Base-by-base conservation (phyloP, 1,140 invertebrate genomes). In the Sipha flava region DNA sequence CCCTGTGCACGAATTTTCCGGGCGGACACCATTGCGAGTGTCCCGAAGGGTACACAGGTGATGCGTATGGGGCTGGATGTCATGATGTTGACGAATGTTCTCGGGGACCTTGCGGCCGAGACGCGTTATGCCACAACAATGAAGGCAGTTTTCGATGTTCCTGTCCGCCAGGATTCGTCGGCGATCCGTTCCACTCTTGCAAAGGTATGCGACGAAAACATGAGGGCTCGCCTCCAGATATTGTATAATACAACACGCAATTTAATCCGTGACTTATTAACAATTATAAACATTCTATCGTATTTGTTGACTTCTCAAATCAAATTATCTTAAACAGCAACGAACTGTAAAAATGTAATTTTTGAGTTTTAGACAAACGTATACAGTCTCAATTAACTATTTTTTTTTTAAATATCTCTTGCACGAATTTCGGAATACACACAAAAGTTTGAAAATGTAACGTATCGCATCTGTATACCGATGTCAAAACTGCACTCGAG, bases 21-120 rank as follows among this genome's bases (percentile, higher is more conserved):
- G 95, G 94, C 79, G 90, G 90, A 49, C 90, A 92, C 86, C 89
- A 89, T 83, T 97, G 95, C 87, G 89, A 91, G 82, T 97, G 95
- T 85, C 92, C 92, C 37, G 85, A 88, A 52, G 95, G 95, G 64
- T 93, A 89, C 84, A 89, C 91, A 31, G 93, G 93, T 29, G 92
- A 94, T 83, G 88, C 90, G 40, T 84, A 85, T 64, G 81, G 82
- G 12, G 86, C 86, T n/a, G 91, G 91, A 72, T 94, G 91, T 82
- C 82, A 83, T 21, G 92, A 93, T 84, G 84, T 89, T 18, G 88
- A 94, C 84, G 92, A 94, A 84, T 94, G 92, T 82, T 84, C 88
- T 18, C 86, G 88, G 80, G 86, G 85, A 80, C 90, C 91, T 47
- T 94, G 93, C 84, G 92, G 92, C 40, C 85, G 90, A 81, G 90